phyloP scores from a whole-genome alignment of 2,888 invertebrate genomes.

The Argyresthia albistria region DNA sequence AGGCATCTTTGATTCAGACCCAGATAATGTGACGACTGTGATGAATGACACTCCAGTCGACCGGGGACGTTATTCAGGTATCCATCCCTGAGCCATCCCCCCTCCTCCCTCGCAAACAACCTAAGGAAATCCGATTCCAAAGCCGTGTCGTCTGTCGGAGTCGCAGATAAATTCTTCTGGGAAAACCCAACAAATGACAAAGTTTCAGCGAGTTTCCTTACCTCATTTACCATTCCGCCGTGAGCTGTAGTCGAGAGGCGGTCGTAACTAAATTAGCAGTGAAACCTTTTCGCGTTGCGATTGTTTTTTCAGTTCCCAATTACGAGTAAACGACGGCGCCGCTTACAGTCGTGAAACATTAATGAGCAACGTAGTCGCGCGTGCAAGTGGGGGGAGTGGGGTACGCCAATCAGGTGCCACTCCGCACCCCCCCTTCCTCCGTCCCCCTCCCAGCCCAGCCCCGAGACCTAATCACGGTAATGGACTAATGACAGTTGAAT shows the following conservation, averaged over 20 bases:
- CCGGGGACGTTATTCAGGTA: too few relatives aligned
- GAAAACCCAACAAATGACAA: neutral
- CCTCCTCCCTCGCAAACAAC: too few relatives aligned
- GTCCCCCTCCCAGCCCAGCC: neutral
- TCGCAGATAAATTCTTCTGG: too few relatives aligned
- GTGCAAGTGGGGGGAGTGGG: neutral
- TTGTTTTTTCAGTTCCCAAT: constrained; percentile 60
- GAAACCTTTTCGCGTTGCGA: constrained; percentile 39
- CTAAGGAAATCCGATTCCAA: too few relatives aligned
- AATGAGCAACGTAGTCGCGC: constrained; percentile 39
- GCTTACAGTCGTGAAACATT: constrained; percentile 57
- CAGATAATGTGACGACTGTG: too few relatives aligned
- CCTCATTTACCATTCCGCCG: constrained; percentile 35
- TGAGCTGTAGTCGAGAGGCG: constrained; percentile 4
- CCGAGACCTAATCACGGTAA: constrained; percentile 44
- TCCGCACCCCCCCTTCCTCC: too few relatives aligned
- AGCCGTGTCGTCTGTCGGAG: too few relatives aligned
- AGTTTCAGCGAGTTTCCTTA: constrained; percentile 10
- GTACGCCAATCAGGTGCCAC: neutral
- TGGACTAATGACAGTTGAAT: constrained; percentile 55
- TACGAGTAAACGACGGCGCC: constrained; percentile 47
- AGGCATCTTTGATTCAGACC: too few relatives aligned
- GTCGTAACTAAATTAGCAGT: constrained; percentile 34
- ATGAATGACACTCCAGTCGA: too few relatives aligned
- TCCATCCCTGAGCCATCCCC: too few relatives aligned